Percentiles rank a stretch among this genome's conserved stretches.
phyloP scores from a whole-genome alignment of 1,140 invertebrate species.

The Panonychus citri region DNA sequence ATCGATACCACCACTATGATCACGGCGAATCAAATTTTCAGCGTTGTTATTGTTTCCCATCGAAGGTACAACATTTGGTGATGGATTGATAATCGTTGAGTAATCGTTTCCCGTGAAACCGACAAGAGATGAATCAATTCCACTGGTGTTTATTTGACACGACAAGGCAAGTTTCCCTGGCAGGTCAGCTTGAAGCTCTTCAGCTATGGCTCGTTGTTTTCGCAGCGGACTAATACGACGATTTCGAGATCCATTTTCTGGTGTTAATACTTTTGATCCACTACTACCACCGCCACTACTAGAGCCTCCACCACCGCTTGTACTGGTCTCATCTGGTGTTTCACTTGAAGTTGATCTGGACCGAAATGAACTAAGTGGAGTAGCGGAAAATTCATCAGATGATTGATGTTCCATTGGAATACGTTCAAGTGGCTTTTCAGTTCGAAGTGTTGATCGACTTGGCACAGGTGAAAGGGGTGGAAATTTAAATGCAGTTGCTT shows the following conservation, averaged over 20 bases:
- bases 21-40: too few species aligned
- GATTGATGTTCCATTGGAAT: slow-evolving; percentile 7
- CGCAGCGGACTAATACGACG: slow-evolving; percentile 11
- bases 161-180: neutral
- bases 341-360: slow-evolving; percentile 12
- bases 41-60: too few species aligned
- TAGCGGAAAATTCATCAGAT: slow-evolving; percentile 9
- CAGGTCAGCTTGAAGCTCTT: neutral
- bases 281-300: neutral
- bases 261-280: neutral
- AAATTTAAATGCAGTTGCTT: slow-evolving; percentile 6
- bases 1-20: neutral
- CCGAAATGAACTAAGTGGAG: slow-evolving; percentile 5
- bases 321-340: slow-evolving; percentile 7
- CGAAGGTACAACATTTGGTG: neutral
- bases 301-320: neutral
- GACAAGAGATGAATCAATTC: neutral
- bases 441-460: neutral
- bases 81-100: neutral
- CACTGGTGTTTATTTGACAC: neutral
- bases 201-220: slow-evolving; percentile 13
- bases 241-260: slow-evolving; percentile 6
- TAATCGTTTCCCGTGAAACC: neutral
- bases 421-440: neutral
- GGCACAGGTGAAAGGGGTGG: slow-evolving; percentile 1